These are phyloP conservation scores for Salvelinus alpinus DNA, from an alignment of 2,113 vertebrate species.

Conservation along the genomic window DNA sequence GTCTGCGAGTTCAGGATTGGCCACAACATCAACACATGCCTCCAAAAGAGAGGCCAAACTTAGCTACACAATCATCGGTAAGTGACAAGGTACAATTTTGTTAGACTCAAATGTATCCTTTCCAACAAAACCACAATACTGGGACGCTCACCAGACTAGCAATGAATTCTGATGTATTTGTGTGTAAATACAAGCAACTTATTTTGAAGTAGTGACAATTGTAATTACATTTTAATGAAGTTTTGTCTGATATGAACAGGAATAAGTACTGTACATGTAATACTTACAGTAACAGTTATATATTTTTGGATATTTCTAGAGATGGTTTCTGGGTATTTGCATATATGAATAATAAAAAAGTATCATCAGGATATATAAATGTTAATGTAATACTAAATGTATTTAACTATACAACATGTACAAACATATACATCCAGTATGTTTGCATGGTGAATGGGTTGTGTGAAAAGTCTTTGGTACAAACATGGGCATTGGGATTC, in stretches of 20 bases:
- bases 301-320: conserved; percentile 41
- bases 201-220: conserved; percentile 6
- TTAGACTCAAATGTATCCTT: conserved; percentile 9
- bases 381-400: conserved; percentile 22
- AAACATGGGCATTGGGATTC: conserved; percentile 53
- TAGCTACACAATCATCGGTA: conserved; percentile 25
- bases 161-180: not conserved
- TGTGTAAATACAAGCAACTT: conserved; percentile 9
- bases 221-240: conserved; percentile 13
- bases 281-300: conserved; percentile 50
- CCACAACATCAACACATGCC: conserved; percentile 14
- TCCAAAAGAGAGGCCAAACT: conserved; percentile 14
- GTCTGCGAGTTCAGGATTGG: not conserved
- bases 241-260: conserved; percentile 11
- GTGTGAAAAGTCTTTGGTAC: conserved; percentile 71
- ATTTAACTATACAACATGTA: conserved; percentile 9
- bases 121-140: conserved; percentile 32
- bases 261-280: conserved; percentile 44
- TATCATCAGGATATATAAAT: conserved; percentile 13
- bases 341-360: conserved; percentile 58
- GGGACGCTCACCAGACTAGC: not conserved
- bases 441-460: conserved; percentile 20
- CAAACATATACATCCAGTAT: conserved; percentile 30
- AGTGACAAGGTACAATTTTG: conserved; percentile 40
- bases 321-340: conserved; percentile 54